phyloP scores from a whole-genome alignment of 2,888 invertebrate species.

The Stegophylla sp. region DNA sequence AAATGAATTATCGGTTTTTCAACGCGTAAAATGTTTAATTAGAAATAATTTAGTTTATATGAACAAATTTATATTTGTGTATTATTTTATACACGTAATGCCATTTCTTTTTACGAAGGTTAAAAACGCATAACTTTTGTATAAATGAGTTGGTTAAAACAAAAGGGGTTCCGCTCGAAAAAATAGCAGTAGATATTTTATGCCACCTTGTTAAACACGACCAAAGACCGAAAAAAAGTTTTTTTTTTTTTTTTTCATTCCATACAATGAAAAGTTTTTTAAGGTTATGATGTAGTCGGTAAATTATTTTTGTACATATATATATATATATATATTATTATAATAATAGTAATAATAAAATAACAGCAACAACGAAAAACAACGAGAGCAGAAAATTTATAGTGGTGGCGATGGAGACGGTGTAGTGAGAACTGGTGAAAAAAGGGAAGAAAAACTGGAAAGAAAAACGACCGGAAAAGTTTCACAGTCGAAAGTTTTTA shows the following conservation, averaged over 20 bases:
- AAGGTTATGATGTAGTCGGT: conserved; percentile 56
- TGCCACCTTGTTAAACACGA: conserved; percentile 54
- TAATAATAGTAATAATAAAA: conserved; percentile 52
- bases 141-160: conserved; percentile 49
- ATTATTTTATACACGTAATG: neutral
- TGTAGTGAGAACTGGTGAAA: conserved; percentile 29
- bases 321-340: too few species aligned
- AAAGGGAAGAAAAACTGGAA: conserved; percentile 37
- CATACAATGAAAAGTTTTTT: conserved; percentile 48
- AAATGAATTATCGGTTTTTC: neutral
- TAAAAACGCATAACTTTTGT: conserved; percentile 33
- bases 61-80: conserved; percentile 25
- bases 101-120: conserved; percentile 22
- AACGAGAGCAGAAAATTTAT: conserved; percentile 51
- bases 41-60: conserved; percentile 1
- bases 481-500: conserved; percentile 57
- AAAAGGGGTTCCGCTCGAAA: conserved; percentile 37
- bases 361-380: conserved; percentile 51
- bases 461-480: conserved; percentile 58
- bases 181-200: conserved; percentile 45
- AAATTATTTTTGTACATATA: conserved; percentile 53
- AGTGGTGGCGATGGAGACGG: conserved; percentile 19
- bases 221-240: conserved; percentile 54
- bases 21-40: conserved; percentile 5
- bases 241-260: conserved; percentile 50